These are phyloP conservation scores for Carcharodon carcharias DNA, from an alignment of 2,797 vertebrate genomes.

Conservation along the genomic window DNA sequence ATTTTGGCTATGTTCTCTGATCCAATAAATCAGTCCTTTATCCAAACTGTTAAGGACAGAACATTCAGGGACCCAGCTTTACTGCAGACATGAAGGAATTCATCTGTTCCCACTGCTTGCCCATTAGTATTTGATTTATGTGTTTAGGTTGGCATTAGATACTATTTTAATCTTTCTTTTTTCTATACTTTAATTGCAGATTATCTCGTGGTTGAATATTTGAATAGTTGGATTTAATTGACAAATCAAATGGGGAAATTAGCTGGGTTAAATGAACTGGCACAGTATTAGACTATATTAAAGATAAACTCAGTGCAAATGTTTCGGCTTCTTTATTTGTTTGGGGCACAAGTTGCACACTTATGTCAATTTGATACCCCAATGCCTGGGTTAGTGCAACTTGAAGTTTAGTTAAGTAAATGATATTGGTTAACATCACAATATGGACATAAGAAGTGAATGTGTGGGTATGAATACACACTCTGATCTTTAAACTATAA, in stretches of 20 bases:
- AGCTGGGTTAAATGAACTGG: neutral
- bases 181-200: neutral
- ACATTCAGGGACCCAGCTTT: neutral
- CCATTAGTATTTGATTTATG: slow-evolving; percentile 1
- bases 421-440: neutral
- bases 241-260: neutral
- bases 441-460: neutral
- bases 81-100: neutral
- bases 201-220: neutral
- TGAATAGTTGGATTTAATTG: neutral
- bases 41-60: neutral
- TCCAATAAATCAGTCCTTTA: neutral
- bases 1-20: neutral
- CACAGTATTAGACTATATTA: neutral
- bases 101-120: neutral
- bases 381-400: neutral
- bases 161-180: neutral
- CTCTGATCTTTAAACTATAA: neutral
- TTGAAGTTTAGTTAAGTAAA: neutral
- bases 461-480: neutral
- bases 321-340: neutral
- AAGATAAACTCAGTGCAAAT: neutral
- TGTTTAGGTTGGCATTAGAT: neutral
- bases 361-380: neutral
- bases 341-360: neutral